Conservation (phyloP, 1,140 invertebrate species). For the Drosophila miranda region DNA sequence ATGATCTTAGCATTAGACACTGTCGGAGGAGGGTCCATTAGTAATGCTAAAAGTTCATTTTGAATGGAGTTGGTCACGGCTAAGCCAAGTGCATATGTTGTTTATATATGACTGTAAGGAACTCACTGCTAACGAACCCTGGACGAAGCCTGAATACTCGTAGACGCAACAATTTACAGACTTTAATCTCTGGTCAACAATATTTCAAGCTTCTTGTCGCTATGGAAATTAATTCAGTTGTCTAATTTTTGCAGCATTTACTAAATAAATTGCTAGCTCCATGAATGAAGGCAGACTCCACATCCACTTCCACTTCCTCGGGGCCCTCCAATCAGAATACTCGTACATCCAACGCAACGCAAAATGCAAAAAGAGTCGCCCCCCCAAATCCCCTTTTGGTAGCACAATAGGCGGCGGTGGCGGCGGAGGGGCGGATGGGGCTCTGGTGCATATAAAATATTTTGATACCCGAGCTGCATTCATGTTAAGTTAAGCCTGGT, state of each 20-base stretch:
- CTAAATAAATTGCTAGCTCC: constrained; percentile 68
- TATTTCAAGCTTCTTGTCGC: constrained; percentile 79
- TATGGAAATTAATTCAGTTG: constrained; percentile 77
- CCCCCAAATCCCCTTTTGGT: constrained; percentile 36
- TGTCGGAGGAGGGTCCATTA: background rate
- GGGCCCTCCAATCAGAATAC: constrained; percentile 14
- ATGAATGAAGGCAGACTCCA: constrained; percentile 35
- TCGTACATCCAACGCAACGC: constrained; percentile 28
- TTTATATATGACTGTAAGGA: background rate
- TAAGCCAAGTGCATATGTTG: background rate
- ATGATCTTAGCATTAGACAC: constrained; percentile 49
- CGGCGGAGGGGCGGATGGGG: background rate
- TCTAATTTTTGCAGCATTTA: constrained; percentile 74
- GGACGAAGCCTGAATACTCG: background rate
- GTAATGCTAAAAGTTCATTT: constrained; percentile 24
- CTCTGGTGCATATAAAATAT: constrained; percentile 66
- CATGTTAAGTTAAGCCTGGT: constrained; percentile 80
- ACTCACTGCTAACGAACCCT: constrained; percentile 57
- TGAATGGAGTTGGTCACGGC: constrained; percentile 51
- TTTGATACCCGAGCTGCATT: constrained; percentile 77
- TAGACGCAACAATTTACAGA: constrained; percentile 23
- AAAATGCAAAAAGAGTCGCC: constrained; percentile 20
- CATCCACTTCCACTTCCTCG: background rate
- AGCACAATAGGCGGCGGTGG: constrained; percentile 4
- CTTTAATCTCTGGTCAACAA: constrained; percentile 55